Conservation (phyloP, 1,140 invertebrate species). For the Panagrolaimus sp. region DNA sequence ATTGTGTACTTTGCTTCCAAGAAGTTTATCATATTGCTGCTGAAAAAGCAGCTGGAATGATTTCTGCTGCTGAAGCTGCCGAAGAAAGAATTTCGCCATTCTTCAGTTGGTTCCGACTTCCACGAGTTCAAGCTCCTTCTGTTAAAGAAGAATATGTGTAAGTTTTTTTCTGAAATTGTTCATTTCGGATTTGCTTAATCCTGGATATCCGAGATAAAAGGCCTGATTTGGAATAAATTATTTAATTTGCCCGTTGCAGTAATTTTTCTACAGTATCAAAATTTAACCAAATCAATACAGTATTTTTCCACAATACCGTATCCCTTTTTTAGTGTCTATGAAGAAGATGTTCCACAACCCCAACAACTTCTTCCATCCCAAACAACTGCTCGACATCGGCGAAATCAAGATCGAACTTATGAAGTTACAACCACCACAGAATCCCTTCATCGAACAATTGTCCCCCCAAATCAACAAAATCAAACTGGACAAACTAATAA, state of each 20-base stretch:
- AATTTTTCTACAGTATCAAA: background rate
- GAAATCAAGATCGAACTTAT: conserved; percentile 57
- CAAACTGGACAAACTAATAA: background rate
- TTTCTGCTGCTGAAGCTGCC: conserved; percentile 28
- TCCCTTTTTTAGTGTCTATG: conserved; percentile 54
- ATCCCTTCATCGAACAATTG: conserved; percentile 58
- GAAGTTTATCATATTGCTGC: conserved; percentile 54
- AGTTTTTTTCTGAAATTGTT: conserved; percentile 26
- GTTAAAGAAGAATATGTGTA: conserved; percentile 60
- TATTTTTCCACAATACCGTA: conserved; percentile 11
- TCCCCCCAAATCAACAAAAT: conserved; percentile 31
- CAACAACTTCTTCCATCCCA: conserved; percentile 14
- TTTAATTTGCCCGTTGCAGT: conserved; percentile 14
- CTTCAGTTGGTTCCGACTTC: conserved; percentile 58
- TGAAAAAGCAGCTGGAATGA: conserved; percentile 29
- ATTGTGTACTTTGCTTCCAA: conserved; percentile 59
- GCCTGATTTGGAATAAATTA: conserved; percentile 1
- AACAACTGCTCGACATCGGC: conserved; percentile 36
- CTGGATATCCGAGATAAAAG: too few relatives aligned
- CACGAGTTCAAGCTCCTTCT: conserved; percentile 57
- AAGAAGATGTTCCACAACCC: conserved; percentile 52
- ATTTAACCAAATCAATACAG: conserved; percentile 2
- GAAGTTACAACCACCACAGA: conserved; percentile 59
- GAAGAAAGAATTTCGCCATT: conserved; percentile 54
- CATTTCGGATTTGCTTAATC: too few relatives aligned